Evolutionary conservation across 2,113 vertebrate genomes (phyloP).

Genomic region (Planiliza haematocheilus): DNA sequence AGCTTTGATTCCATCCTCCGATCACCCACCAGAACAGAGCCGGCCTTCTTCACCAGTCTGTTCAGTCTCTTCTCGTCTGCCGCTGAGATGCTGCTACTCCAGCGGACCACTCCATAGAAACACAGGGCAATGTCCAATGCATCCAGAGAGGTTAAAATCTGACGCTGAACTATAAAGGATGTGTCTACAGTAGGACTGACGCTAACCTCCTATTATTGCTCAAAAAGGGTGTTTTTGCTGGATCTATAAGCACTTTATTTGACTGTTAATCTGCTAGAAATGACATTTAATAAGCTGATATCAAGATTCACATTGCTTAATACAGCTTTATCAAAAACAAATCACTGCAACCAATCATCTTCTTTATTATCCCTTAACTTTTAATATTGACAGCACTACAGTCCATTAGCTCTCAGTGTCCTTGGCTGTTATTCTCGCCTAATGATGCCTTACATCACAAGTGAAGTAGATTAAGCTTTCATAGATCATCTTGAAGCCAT

Average conservation of each 20-base stretch:
- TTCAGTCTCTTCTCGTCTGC: no score
- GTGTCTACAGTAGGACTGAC: neutral
- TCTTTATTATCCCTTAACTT: slow-evolving; percentile 33
- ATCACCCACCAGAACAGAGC: no score
- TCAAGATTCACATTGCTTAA: slow-evolving; percentile 40
- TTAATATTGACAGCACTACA: slow-evolving; percentile 50
- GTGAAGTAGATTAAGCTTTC: slow-evolving; percentile 12
- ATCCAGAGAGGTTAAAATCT: slow-evolving; percentile 1
- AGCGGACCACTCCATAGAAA: no score
- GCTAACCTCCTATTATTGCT: neutral
- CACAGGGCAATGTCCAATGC: neutral
- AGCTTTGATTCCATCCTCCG: no score
- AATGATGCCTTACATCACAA: slow-evolving; percentile 42
- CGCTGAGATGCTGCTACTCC: no score
- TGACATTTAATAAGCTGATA: slow-evolving; percentile 30
- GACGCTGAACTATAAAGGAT: slow-evolving; percentile 1
- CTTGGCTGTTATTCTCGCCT: slow-evolving; percentile 37
- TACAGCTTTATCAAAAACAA: slow-evolving; percentile 46
- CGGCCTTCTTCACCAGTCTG: no score
- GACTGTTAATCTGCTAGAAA: slow-evolving; percentile 23
- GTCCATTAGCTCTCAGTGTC: slow-evolving; percentile 58
- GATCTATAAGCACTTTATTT: slow-evolving; percentile 26
- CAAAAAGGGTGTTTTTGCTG: neutral
- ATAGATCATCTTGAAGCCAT: slow-evolving; percentile 23
- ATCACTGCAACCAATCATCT: slow-evolving; percentile 36